Evolutionary conservation across 2,797 vertebrate species (phyloP).

Genomic region (Acestrorhynchus altus): DNA sequence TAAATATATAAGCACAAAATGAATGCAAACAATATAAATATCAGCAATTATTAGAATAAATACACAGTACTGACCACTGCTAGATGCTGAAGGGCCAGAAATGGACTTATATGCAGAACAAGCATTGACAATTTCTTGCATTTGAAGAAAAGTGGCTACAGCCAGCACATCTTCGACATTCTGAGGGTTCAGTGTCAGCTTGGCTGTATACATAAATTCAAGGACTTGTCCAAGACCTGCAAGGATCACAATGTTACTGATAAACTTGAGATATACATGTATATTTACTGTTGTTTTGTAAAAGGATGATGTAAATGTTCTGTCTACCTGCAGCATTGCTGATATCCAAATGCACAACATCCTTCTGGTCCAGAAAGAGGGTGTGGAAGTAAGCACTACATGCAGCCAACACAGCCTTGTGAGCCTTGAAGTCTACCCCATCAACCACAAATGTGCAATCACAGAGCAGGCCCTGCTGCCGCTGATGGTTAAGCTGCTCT

Average conservation of each 20-base stretch:
- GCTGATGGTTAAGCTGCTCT: conserved; percentile 93
- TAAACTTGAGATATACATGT: background rate
- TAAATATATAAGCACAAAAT: background rate
- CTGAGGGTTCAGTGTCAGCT: conserved; percentile 87
- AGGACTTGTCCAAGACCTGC: conserved; percentile 93
- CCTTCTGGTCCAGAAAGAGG: conserved; percentile 96
- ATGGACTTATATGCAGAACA: conserved; percentile 90
- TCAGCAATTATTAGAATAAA: background rate
- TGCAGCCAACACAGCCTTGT: conserved; percentile 93
- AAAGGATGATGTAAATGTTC: background rate
- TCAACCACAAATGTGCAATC: conserved; percentile 98
- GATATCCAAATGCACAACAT: conserved; percentile 97
- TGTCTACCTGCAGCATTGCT: conserved; percentile 92
- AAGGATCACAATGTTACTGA: conserved; percentile 30
- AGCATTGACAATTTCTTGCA: conserved; percentile 92
- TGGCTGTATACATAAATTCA: conserved; percentile 98
- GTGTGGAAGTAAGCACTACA: conserved; percentile 97
- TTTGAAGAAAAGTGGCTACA: conserved; percentile 93
- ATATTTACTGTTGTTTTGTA: too few relatives aligned
- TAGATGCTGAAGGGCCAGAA: conserved; percentile 59
- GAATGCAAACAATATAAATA: background rate
- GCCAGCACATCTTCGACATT: conserved; percentile 93
- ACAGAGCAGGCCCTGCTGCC: conserved; percentile 90
- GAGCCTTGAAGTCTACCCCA: conserved; percentile 95
- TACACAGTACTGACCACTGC: conserved; percentile 72